Percentiles rank a stretch among this genome's conserved stretches.
Conservation (phyloP, 2,113 vertebrate genomes). For the Rhinichthys klamathensis region DNA sequence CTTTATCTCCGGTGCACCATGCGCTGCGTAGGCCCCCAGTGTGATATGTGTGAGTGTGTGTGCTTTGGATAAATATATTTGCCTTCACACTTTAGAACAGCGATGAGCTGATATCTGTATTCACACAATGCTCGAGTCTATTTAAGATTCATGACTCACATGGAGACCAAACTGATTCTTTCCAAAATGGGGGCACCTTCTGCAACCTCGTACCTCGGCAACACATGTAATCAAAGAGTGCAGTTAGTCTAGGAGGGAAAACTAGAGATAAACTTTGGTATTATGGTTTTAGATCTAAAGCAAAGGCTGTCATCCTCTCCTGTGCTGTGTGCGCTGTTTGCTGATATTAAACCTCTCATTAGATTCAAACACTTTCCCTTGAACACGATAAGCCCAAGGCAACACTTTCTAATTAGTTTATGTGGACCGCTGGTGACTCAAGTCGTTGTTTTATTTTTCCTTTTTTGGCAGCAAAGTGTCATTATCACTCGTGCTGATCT, state of each 20-base stretch:
- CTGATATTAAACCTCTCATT: conserved; percentile 58
- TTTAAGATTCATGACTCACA: conserved; percentile 33
- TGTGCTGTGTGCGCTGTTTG: conserved; percentile 51
- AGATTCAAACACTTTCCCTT: conserved; percentile 55
- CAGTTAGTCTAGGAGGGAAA: conserved; percentile 18
- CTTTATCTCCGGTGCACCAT: conserved; percentile 55
- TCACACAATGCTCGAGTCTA: conserved; percentile 16
- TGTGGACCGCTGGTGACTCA: conserved; percentile 56
- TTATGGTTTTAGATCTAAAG: conserved; percentile 45
- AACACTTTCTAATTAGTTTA: conserved; percentile 63
- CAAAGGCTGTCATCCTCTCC: conserved; percentile 31
- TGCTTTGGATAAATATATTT: conserved; percentile 45
- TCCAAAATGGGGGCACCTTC: conserved; percentile 27
- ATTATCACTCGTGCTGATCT: conserved; percentile 49
- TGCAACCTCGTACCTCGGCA: conserved; percentile 7
- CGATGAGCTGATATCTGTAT: conserved; percentile 44
- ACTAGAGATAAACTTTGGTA: conserved; percentile 35
- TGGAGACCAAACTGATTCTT: conserved; percentile 26
- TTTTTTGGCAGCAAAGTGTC: conserved; percentile 52
- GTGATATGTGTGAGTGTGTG: conserved; percentile 40
- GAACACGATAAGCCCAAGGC: conserved; percentile 57
- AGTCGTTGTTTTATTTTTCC: conserved; percentile 51
- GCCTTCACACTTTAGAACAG: conserved; percentile 41
- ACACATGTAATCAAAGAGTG: conserved; percentile 42
- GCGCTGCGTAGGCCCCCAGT: conserved; percentile 39